Evolutionary conservation across 2,113 vertebrate species (phyloP).

Genomic region (Equus przewalskii): DNA sequence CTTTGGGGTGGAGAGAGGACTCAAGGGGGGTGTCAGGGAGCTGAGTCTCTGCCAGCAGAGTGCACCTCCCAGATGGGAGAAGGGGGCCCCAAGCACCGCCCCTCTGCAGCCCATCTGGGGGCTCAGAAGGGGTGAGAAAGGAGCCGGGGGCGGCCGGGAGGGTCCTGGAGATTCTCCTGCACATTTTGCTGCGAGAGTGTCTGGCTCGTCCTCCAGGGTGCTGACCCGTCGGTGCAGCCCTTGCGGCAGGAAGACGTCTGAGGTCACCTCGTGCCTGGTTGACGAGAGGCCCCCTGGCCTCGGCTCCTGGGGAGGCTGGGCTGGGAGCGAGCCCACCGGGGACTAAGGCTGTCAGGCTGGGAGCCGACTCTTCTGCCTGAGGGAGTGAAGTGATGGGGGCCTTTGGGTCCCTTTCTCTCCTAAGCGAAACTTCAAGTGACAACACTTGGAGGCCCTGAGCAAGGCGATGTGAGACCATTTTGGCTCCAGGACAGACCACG

Average conservation of each 20-base stretch:
- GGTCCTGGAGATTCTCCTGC: neutral
- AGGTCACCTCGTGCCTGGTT: neutral
- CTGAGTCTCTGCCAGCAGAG: neutral
- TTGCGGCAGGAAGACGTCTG: neutral
- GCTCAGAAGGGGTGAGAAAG: neutral
- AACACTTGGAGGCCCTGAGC: neutral
- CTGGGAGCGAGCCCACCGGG: neutral
- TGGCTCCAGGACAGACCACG: neutral
- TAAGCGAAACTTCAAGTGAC: neutral
- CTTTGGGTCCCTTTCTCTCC: neutral
- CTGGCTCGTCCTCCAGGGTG: neutral
- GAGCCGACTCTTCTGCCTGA: neutral
- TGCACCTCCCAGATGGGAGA: too few species aligned
- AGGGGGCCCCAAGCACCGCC: neutral
- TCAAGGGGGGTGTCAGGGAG: neutral
- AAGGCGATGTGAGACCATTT: neutral
- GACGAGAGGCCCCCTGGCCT: neutral
- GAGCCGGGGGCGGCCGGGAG: neutral
- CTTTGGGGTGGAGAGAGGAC: neutral
- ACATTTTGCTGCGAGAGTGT: neutral
- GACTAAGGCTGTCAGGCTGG: neutral
- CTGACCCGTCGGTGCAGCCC: neutral
- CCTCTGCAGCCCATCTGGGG: neutral
- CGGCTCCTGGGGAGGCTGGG: neutral
- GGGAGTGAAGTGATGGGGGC: neutral